Base-by-base conservation (phyloP, 1,140 invertebrate species). In the Coenobita brevimanus region DNA sequence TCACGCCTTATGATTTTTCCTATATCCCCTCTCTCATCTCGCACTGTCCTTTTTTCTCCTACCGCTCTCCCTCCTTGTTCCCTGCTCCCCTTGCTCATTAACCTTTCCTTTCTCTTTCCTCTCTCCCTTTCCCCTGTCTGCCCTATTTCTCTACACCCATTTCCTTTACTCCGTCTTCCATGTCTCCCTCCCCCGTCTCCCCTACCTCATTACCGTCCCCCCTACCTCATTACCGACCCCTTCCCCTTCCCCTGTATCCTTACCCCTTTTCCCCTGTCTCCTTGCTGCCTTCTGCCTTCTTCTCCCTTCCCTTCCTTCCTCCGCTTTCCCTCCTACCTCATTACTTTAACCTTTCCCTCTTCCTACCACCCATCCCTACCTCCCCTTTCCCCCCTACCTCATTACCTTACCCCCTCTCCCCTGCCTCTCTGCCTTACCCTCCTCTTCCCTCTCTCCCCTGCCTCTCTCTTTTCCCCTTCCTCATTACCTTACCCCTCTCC, bases 291-390 rank as follows among this genome's bases (percentile, higher is more conserved):
- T 67, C 64, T 50, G 6, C 17, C 46, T 17, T 50, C 46, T 50
- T 8, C 64, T 33, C 64, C n/a, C n/a, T 24, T 33, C 30, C 64
- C 21, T 67, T 33, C 30, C 64, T 76, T 46, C 73, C 33, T 76
- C 41, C 43, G 8, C 8, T 43, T 30, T 10, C 82, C 82, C 46
- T 83, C 82, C 75, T 57, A 27, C 82, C 82, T 71, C 67, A 46
- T 30, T 83, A 71, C 57, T 64, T 73, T 73, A 57, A 50, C 69
- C 24, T 38, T 62, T 60, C 62, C 67, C 81, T 50, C 46, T 50
- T 50, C 46, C 17, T 17, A 50, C 46, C 17, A 50, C 6, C 46
- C 17, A 6, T 17, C 17, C 46, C 46, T 50, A 50, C 6, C 46
- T 50, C 46, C 46, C 17, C 46, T 50, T 8, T 50, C n/a, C n/a